Base-by-base conservation (phyloP, 2,888 invertebrate species). In the Limnephilus auricula region DNA sequence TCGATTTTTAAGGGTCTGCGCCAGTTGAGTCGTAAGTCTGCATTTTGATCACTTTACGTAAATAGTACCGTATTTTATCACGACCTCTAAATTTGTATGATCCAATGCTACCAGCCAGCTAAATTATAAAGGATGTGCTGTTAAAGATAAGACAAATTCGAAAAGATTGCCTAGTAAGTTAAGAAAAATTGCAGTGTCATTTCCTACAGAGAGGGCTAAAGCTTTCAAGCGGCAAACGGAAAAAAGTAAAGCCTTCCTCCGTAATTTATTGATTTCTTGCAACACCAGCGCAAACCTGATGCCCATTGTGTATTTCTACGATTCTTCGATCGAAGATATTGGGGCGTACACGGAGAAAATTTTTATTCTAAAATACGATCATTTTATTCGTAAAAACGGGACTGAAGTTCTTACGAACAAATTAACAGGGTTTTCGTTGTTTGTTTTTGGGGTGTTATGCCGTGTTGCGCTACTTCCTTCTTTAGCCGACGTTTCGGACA, bases 111-210 rank as follows among this genome's bases (percentile, higher is more conserved):
- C 25, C 65, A 65, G 65, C 65, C 2, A 65, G 2, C 65, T 65
- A 65, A 65, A 65, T 65, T 65, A 65, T 65, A n/a, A 65, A 65
- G 1, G 25, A 25, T 65, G 65, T n/a, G 25, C 9, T 65, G 25
- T 65, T 65, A 65, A 65, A 65, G 65, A 65, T 65, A 65, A 65
- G 65, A 65, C 65, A 65, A 65, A 80, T 3, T 80, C 32, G 80
- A 80, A 80, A 80, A 32, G 80, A 80, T 80, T 80, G 80, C 80
- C 18, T 32, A 12, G 80, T 80, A 30, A 80, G 80, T 30, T 80
- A 32, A 80, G 80, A 80, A 80, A 80, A 80, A 80, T 80, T 80
- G 80, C 80, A 31, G 80, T 80, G 80, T 80, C 80, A 80, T 80
- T 80, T 80, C 32, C 80, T 32, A 80, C 9, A 9, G 80, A 31